Conservation (phyloP, 2,888 invertebrate species). For the Liopterus haemorrhoidalis region DNA sequence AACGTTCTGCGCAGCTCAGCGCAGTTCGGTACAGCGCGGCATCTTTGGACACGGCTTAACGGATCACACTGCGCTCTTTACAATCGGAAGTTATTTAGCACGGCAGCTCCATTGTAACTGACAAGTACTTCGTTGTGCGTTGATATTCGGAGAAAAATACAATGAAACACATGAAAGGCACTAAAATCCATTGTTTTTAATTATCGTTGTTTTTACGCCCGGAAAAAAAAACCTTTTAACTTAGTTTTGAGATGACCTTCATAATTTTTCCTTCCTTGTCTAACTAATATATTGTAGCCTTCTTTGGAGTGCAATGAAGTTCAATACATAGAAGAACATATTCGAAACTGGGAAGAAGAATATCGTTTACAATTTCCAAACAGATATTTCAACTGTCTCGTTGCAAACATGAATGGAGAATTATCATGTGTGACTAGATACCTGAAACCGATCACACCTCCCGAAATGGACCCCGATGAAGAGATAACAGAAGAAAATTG, state of each 20-base stretch:
- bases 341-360: constrained; percentile 49
- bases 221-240: no score
- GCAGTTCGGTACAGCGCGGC: no score
- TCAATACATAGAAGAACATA: constrained; percentile 47
- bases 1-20: no score
- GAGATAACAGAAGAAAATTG: constrained; percentile 46
- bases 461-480: constrained; percentile 43
- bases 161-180: no score
- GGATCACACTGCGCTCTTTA: no score
- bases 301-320: constrained; percentile 49
- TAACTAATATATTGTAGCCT: constrained; percentile 34
- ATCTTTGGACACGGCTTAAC: no score
- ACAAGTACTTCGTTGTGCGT: no score
- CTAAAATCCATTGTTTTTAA: no score
- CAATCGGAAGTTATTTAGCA: no score
- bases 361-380: constrained; percentile 49
- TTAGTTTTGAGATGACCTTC: constrained; percentile 26
- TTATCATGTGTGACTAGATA: constrained; percentile 53
- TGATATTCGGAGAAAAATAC: no score
- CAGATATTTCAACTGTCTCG: constrained; percentile 50
- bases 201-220: no score
- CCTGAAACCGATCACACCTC: constrained; percentile 47
- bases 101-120: no score
- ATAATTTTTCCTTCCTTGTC: constrained; percentile 8
- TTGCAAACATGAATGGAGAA: constrained; percentile 51